Conservation (phyloP, 2,113 vertebrate species). For the Pogonocichla stellata region DNA sequence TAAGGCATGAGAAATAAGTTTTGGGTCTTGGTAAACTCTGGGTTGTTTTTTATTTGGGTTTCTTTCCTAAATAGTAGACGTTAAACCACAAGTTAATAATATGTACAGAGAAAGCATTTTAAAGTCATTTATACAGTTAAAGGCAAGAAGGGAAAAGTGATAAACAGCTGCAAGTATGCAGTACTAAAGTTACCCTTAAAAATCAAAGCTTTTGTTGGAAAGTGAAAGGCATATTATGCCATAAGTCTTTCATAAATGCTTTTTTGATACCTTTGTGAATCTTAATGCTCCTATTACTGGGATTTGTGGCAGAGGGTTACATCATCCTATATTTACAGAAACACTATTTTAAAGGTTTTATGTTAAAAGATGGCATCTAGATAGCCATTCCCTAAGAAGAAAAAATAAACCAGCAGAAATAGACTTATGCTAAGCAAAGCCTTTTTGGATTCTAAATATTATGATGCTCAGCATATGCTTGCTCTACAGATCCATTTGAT, state of each 20-base stretch:
- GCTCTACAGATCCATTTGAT: not conserved
- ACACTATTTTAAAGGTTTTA: not conserved
- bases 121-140: not conserved
- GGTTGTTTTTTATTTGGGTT: accelerated
- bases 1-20: not conserved
- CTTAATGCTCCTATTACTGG: not conserved
- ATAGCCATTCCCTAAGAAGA: not conserved
- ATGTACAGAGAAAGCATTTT: not conserved
- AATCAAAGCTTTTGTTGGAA: not conserved
- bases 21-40: not conserved
- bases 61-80: not conserved
- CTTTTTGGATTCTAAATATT: slow-evolving; percentile 6
- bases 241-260: not conserved
- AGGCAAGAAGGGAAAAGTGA: not conserved
- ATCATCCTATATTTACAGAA: not conserved
- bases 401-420: not conserved
- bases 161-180: not conserved
- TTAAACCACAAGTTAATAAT: not conserved
- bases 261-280: not conserved
- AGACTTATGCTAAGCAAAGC: not conserved
- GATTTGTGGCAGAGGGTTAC: not conserved
- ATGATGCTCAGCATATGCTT: slow-evolving; percentile 2
- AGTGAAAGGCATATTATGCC: not conserved
- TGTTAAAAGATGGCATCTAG: not conserved
- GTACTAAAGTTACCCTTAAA: not conserved